Percentiles rank a stretch among this genome's conserved stretches.
Conservation (phyloP, 2,888 invertebrate species). For the Euspilapteryx auroguttella region DNA sequence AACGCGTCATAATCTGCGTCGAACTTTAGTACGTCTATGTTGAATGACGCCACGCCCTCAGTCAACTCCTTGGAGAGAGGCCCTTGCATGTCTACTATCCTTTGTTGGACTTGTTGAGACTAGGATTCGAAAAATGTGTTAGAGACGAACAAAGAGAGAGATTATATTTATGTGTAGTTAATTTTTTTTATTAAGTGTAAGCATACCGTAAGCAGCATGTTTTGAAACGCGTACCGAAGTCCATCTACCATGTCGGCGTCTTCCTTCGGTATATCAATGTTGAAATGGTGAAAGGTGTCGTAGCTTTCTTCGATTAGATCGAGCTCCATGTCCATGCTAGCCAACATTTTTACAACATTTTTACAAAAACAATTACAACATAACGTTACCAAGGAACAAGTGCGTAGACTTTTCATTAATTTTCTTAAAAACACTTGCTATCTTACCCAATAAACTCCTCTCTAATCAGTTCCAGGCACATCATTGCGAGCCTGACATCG, state of each 20-base stretch:
- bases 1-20: slow-evolving; percentile 71
- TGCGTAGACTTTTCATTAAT: no score
- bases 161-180: no score
- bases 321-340: slow-evolving; percentile 73
- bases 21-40: slow-evolving; percentile 67
- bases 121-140: no score
- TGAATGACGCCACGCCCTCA: slow-evolving; percentile 69
- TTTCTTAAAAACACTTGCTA: no score
- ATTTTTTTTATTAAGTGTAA: no score
- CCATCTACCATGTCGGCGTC: slow-evolving; percentile 80
- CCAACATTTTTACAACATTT: no score
- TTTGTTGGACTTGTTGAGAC: slow-evolving; percentile 71
- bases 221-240: slow-evolving; percentile 75
- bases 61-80: slow-evolving; percentile 73
- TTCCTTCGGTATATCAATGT: slow-evolving; percentile 71
- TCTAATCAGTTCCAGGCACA: slow-evolving; percentile 72
- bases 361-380: no score
- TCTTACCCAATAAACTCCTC: slow-evolving; percentile 70
- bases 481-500: slow-evolving; percentile 80
- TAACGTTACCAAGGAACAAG: no score
- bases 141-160: no score
- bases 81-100: slow-evolving; percentile 73
- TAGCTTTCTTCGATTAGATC: slow-evolving; percentile 81
- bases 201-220: slow-evolving; percentile 72
- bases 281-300: slow-evolving; percentile 66